These are phyloP conservation scores for Pontoporia blainvillei DNA, from an alignment of 2,113 vertebrate species.

Conservation along the genomic window DNA sequence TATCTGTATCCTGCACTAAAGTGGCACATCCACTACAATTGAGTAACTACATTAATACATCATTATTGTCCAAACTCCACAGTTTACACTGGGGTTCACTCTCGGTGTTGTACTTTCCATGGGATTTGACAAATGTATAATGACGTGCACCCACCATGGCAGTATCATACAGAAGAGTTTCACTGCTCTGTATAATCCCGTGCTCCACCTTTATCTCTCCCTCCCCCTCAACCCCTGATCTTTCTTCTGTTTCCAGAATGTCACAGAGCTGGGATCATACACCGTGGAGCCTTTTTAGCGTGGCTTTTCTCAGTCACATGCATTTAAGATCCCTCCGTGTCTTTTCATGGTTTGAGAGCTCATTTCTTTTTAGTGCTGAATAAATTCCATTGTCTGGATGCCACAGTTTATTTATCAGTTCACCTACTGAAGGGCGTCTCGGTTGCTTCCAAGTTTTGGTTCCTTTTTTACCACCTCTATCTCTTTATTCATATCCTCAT, in stretches of 20 bases:
- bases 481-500: not conserved
- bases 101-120: not conserved
- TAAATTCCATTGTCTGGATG: not conserved
- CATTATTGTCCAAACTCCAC: no score
- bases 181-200: not conserved
- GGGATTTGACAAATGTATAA: not conserved
- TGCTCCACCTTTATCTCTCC: not conserved
- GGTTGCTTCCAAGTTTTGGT: not conserved
- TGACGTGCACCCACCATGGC: rapidly evolving
- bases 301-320: not conserved
- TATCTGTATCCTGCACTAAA: not conserved
- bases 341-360: not conserved
- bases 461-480: not conserved
- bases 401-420: not conserved
- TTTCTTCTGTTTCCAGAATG: not conserved
- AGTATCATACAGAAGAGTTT: not conserved
- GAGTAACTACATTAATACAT: not conserved
- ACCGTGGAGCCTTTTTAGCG: not conserved
- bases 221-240: not conserved
- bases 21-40: not conserved
- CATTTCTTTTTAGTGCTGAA: not conserved
- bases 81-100: not conserved
- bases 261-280: not conserved
- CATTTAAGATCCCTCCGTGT: not conserved
- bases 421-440: not conserved